Percentiles rank a stretch among this genome's conserved stretches.
Evolutionary conservation across 2,797 vertebrate species (phyloP).

Genomic region (Leontocebus nigricollis): DNA sequence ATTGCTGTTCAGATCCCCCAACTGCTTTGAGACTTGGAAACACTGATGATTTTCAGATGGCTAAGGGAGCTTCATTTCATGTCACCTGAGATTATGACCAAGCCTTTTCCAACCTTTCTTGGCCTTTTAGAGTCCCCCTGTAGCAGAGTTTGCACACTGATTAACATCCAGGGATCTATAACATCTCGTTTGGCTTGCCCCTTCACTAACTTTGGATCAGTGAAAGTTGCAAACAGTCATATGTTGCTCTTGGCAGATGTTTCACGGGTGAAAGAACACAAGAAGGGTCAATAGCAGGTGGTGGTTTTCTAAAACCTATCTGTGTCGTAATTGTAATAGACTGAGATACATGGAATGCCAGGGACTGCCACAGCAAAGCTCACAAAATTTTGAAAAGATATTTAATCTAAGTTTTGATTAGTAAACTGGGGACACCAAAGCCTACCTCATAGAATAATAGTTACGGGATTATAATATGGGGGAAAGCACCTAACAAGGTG

Average conservation of each 20-base stretch:
- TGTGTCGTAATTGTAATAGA: background rate
- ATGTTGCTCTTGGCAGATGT: background rate
- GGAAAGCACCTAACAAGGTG: background rate
- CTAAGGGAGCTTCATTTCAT: background rate
- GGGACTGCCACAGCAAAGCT: background rate
- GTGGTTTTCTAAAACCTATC: background rate
- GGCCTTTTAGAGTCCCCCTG: background rate
- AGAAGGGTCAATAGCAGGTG: background rate
- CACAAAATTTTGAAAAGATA: constrained; percentile 8
- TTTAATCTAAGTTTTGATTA: background rate
- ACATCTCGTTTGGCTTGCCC: background rate
- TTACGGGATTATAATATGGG: background rate
- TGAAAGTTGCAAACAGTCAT: background rate
- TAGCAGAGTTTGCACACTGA: background rate
- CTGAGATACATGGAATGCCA: background rate
- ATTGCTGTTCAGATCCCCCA: background rate
- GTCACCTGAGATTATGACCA: background rate
- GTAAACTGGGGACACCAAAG: background rate
- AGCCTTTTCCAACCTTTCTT: background rate
- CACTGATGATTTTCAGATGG: background rate
- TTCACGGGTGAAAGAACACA: background rate
- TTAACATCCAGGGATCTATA: background rate
- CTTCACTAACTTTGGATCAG: background rate
- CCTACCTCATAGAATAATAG: background rate
- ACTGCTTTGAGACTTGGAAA: background rate